Evolutionary conservation across 2,797 vertebrate genomes (phyloP).

Genomic region (Meriones psammophilus): DNA sequence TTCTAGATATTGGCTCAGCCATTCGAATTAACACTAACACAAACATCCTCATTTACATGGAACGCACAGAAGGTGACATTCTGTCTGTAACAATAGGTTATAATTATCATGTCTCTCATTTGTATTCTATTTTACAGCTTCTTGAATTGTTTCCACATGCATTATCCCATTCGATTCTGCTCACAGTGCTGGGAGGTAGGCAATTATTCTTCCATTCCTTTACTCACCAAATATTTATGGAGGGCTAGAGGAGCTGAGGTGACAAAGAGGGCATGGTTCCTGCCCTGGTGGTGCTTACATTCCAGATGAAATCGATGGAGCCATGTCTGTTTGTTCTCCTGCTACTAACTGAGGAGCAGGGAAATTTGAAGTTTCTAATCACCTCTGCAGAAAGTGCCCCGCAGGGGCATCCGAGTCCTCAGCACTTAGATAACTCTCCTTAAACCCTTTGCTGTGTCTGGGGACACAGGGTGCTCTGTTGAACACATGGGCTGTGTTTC

Average conservation of each 20-base stretch:
- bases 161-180: slow-evolving; percentile 61
- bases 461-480: neutral
- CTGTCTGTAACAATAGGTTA: slow-evolving; percentile 82
- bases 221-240: slow-evolving; percentile 55
- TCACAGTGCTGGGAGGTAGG: slow-evolving; percentile 64
- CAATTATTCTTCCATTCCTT: slow-evolving; percentile 63
- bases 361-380: neutral
- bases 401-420: neutral
- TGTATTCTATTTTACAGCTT: slow-evolving; percentile 80
- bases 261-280: neutral
- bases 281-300: slow-evolving; percentile 65
- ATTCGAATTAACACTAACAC: slow-evolving; percentile 71
- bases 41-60: slow-evolving; percentile 83
- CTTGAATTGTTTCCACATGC: slow-evolving; percentile 77
- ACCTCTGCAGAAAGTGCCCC: neutral
- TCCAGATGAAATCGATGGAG: neutral
- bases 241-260: neutral
- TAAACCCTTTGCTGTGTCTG: neutral
- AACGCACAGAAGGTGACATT: slow-evolving; percentile 83
- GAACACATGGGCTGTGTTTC: neutral
- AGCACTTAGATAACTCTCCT: neutral
- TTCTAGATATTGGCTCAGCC: slow-evolving; percentile 63
- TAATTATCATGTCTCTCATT: slow-evolving; percentile 83
- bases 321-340: neutral
- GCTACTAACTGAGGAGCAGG: neutral